Conservation (phyloP, 1,140 invertebrate genomes). For the Anagrus nilaparvatae region DNA sequence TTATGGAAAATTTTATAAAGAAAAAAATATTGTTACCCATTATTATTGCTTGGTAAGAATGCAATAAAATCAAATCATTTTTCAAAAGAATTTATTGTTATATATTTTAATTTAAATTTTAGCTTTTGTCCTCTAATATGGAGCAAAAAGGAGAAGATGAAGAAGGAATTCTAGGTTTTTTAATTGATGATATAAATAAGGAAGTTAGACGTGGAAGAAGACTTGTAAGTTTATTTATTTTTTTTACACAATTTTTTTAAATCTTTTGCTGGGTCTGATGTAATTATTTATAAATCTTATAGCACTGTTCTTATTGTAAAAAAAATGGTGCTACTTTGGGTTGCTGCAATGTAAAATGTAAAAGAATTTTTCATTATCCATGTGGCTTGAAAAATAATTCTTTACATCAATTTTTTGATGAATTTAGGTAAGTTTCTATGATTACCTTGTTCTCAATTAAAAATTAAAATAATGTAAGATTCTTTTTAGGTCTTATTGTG, state of each 20-base stretch:
- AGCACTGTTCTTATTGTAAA: slow-evolving; percentile 51
- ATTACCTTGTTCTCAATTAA: no score
- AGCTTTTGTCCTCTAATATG: slow-evolving; percentile 54
- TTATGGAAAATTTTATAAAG: slow-evolving; percentile 43
- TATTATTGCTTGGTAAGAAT: slow-evolving; percentile 46
- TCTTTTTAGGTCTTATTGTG: slow-evolving; percentile 47
- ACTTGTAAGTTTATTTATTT: slow-evolving; percentile 37
- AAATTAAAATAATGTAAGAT: slow-evolving; percentile 5
- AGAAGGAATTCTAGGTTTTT: slow-evolving; percentile 54
- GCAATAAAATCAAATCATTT: no score
- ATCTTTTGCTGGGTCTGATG: slow-evolving; percentile 4
- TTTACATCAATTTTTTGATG: slow-evolving; percentile 50
- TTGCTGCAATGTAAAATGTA: slow-evolving; percentile 47
- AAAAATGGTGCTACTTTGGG: slow-evolving; percentile 52
- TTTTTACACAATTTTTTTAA: neutral
- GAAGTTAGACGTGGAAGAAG: slow-evolving; percentile 47
- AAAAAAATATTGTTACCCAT: slow-evolving; percentile 40
- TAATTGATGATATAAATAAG: slow-evolving; percentile 47
- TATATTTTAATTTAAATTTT: slow-evolving; percentile 22
- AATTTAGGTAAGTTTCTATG: slow-evolving; percentile 43
- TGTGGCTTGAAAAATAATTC: slow-evolving; percentile 49
- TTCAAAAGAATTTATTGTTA: slow-evolving; percentile 8
- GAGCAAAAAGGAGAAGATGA: slow-evolving; percentile 48
- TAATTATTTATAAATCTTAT: slow-evolving; percentile 17
- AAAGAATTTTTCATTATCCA: slow-evolving; percentile 49